Conservation (phyloP, 2,113 vertebrate genomes). For the Ophthalmolycus amberensis region DNA sequence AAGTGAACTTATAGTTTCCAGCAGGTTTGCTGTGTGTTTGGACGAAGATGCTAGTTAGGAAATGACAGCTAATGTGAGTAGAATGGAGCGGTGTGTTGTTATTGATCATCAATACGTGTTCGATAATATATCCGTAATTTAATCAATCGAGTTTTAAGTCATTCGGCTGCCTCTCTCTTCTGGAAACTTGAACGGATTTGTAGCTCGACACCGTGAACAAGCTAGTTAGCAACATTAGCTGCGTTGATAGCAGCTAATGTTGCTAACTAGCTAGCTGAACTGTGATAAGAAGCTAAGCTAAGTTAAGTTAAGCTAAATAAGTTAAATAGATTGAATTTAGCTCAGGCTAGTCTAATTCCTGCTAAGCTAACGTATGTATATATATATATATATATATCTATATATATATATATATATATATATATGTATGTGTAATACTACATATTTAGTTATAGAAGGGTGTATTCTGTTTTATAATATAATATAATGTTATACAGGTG, state of each 20-base stretch:
- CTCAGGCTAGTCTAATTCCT: background rate
- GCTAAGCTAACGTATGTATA: background rate
- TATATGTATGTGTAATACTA: background rate
- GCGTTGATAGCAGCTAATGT: background rate
- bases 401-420: background rate
- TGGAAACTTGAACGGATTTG: background rate
- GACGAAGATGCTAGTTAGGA: conserved; percentile 41
- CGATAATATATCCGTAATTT: background rate
- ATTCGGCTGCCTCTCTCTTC: accelerated
- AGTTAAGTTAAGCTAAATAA: background rate
- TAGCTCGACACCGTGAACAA: background rate
- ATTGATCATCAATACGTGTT: accelerated
- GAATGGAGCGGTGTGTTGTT: background rate
- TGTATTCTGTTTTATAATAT: background rate
- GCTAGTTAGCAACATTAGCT: conserved; percentile 33
- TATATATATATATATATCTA: no score
- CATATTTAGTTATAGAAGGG: background rate
- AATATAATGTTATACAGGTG: no score
- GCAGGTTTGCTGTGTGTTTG: conserved; percentile 33
- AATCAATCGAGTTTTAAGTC: background rate
- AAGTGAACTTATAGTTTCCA: conserved; percentile 56
- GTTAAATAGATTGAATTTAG: background rate
- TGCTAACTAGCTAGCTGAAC: background rate
- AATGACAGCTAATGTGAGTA: conserved; percentile 64
- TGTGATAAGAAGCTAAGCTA: conserved; percentile 21